Evolutionary conservation across 1,140 invertebrate genomes (phyloP).

Genomic region (Drosophila athabasca): DNA sequence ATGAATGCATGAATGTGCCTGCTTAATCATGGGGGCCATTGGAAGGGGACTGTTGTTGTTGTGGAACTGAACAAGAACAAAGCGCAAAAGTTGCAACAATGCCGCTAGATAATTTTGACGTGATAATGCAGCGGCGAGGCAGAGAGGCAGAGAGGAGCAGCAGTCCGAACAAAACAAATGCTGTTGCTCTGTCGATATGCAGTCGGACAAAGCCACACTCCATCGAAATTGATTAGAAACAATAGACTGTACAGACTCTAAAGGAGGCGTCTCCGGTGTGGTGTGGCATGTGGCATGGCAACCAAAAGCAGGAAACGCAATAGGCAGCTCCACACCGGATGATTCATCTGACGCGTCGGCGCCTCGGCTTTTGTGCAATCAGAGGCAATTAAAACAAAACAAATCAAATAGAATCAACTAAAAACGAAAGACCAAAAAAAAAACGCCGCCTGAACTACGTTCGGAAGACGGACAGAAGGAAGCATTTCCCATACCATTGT

Average conservation of each 20-base stretch:
- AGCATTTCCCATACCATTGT: too few relatives aligned
- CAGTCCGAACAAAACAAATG: conserved; percentile 27
- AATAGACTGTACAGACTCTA: conserved; percentile 1
- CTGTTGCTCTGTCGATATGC: conserved; percentile 10
- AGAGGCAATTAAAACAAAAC: conserved; percentile 65
- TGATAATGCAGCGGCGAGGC: conserved; percentile 49
- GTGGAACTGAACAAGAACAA: conserved; percentile 43
- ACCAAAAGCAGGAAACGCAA: conserved; percentile 36
- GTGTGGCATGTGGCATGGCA: neutral
- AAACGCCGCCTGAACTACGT: conserved; percentile 1
- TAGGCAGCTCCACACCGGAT: conserved; percentile 15
- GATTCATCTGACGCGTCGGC: conserved; percentile 32
- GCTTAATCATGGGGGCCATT: neutral
- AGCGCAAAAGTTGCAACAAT: conserved; percentile 74
- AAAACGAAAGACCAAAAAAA: conserved; percentile 3
- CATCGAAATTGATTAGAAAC: conserved; percentile 46
- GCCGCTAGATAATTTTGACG: conserved; percentile 69
- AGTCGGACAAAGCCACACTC: conserved; percentile 29
- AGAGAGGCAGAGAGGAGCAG: neutral
- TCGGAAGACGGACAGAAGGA: too few relatives aligned
- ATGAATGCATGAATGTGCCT: neutral
- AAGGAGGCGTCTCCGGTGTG: neutral
- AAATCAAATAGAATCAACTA: conserved; percentile 49
- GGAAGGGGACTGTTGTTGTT: too few relatives aligned
- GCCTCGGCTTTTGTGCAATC: conserved; percentile 66